These are phyloP conservation scores for Lytechinus pictus DNA, from an alignment of 35 echinoderm and acorn worm species.

Conservation along the genomic window DNA sequence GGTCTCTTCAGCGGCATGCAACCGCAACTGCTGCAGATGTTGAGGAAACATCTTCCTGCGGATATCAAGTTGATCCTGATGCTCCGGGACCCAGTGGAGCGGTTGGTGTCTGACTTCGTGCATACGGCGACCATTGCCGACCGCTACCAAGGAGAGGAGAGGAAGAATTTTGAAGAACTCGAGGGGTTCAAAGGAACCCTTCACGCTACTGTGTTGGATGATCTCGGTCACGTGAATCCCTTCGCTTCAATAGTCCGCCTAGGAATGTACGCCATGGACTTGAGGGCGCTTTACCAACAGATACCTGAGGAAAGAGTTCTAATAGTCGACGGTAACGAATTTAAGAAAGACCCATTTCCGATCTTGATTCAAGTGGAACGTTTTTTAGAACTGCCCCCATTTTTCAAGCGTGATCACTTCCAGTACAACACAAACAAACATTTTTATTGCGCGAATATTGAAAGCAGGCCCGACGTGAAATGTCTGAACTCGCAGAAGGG, in stretches of 20 bases:
- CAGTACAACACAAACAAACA: neutral
- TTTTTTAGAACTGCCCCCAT: neutral
- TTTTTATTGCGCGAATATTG: neutral
- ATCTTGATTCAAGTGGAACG: neutral
- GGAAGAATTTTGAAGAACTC: neutral
- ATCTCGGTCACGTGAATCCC: neutral
- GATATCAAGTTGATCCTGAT: slow-evolving; percentile 16
- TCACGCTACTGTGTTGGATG: neutral
- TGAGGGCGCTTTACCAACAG: neutral
- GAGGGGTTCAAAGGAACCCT: neutral
- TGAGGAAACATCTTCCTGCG: neutral
- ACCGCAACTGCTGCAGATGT: neutral
- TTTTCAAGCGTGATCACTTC: neutral
- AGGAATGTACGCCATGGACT: neutral
- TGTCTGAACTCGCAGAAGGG: neutral
- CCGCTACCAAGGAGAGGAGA: neutral
- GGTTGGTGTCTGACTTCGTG: neutral
- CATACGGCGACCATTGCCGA: neutral
- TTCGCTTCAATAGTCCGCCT: neutral
- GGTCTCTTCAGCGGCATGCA: slow-evolving; percentile 7
- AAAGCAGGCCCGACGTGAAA: neutral
- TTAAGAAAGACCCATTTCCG: neutral
- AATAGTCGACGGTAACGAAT: neutral
- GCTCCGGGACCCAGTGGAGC: neutral
- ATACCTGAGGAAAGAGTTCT: neutral